Evolutionary conservation across 1,140 invertebrate species (phyloP).

Genomic region (Orchestia grillus): DNA sequence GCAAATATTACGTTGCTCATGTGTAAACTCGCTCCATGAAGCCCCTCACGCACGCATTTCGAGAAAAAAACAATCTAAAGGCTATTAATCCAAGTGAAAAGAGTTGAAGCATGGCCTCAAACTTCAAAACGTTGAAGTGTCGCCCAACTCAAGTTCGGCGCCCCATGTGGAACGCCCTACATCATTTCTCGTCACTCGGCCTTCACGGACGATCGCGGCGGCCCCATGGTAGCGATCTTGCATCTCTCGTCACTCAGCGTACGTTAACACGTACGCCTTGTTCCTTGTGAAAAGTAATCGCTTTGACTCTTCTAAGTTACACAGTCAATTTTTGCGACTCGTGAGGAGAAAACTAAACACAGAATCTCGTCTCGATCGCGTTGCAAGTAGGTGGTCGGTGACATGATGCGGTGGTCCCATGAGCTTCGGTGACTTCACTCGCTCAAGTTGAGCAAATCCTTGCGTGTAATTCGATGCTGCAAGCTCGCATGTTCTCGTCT

Average conservation of each 20-base stretch:
- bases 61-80: too few relatives aligned
- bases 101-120: too few relatives aligned
- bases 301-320: background rate
- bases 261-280: too few relatives aligned
- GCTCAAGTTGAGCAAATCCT: background rate
- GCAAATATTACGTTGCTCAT: too few relatives aligned
- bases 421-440: background rate
- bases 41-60: too few relatives aligned
- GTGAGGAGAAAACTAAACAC: background rate
- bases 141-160: too few relatives aligned
- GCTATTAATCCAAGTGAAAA: too few relatives aligned
- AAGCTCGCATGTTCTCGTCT: background rate
- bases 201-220: too few relatives aligned
- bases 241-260: background rate
- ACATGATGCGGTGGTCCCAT: background rate
- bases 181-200: too few relatives aligned
- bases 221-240: background rate
- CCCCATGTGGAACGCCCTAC: too few relatives aligned
- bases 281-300: background rate
- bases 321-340: background rate
- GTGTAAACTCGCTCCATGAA: too few relatives aligned
- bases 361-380: background rate
- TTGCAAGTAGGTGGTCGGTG: background rate
- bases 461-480: background rate
- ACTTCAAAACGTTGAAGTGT: too few relatives aligned